phyloP scores from a whole-genome alignment of 2,888 invertebrate genomes.

The Eupithecia pulchellata region DNA sequence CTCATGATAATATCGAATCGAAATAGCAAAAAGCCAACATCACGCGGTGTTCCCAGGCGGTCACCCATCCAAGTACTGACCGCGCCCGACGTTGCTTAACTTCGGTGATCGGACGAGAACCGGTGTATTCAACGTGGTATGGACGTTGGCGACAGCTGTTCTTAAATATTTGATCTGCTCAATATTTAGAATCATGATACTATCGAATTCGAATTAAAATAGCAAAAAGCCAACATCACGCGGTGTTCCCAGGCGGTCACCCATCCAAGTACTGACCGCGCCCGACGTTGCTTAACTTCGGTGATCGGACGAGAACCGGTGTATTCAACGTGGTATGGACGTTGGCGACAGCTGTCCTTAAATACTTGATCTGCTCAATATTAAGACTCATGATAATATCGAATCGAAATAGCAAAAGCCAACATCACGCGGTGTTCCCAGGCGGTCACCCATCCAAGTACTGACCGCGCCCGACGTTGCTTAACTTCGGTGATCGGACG shows the following conservation, averaged over 20 bases:
- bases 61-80: slow-evolving; percentile 83
- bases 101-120: slow-evolving; percentile 83
- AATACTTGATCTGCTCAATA: too few relatives aligned
- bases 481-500: slow-evolving; percentile 81
- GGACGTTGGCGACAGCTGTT: slow-evolving; percentile 63
- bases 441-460: slow-evolving; percentile 83
- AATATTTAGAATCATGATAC: too few relatives aligned
- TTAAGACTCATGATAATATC: too few relatives aligned
- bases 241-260: slow-evolving; percentile 77
- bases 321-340: slow-evolving; percentile 68
- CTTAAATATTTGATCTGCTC: too few relatives aligned
- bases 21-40: slow-evolving; percentile 68
- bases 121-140: slow-evolving; percentile 80
- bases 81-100: slow-evolving; percentile 81
- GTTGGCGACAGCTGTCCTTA: too few relatives aligned
- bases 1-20: too few relatives aligned
- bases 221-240: slow-evolving; percentile 52
- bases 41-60: slow-evolving; percentile 79
- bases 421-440: slow-evolving; percentile 62
- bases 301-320: slow-evolving; percentile 81
- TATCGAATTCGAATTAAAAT: too few relatives aligned
- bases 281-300: slow-evolving; percentile 83
- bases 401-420: too few relatives aligned
- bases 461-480: slow-evolving; percentile 80
- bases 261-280: slow-evolving; percentile 82